phyloP scores from a whole-genome alignment of 2,113 vertebrate genomes.

The Okapia johnstoni region DNA sequence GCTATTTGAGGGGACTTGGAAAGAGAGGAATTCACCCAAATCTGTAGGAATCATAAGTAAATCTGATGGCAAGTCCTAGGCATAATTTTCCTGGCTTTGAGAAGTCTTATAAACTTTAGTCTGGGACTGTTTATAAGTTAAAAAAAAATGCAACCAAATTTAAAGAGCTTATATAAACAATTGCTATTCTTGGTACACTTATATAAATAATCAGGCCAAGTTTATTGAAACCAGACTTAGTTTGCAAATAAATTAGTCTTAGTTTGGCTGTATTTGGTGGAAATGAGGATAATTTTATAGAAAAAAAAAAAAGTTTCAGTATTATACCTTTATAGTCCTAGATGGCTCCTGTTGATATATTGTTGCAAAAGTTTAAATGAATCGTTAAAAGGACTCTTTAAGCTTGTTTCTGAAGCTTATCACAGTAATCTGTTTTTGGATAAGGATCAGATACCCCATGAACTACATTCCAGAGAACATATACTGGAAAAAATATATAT shows the following conservation, averaged over 20 bases:
- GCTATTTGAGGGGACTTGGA: neutral
- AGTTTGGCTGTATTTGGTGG: neutral
- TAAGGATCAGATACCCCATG: neutral
- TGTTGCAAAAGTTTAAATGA: neutral
- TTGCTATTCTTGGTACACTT: neutral
- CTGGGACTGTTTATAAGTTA: neutral
- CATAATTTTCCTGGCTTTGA: neutral
- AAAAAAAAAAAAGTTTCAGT: neutral
- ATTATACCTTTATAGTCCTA: neutral
- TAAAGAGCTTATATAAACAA: neutral
- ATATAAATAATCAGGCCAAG: neutral
- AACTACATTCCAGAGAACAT: neutral
- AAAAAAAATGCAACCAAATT: neutral
- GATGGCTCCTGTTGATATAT: neutral
- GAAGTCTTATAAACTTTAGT: neutral
- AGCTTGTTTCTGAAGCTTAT: neutral
- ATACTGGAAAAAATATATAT: neutral
- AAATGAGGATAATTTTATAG: neutral
- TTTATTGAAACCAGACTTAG: neutral
- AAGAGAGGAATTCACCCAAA: neutral
- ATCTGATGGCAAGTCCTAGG: neutral
- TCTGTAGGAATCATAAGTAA: neutral
- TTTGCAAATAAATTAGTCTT: neutral
- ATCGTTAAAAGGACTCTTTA: neutral
- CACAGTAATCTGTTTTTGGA: neutral